Base-by-base conservation (phyloP, 2,888 invertebrate genomes). In the Dicyrtomina minuta region DNA sequence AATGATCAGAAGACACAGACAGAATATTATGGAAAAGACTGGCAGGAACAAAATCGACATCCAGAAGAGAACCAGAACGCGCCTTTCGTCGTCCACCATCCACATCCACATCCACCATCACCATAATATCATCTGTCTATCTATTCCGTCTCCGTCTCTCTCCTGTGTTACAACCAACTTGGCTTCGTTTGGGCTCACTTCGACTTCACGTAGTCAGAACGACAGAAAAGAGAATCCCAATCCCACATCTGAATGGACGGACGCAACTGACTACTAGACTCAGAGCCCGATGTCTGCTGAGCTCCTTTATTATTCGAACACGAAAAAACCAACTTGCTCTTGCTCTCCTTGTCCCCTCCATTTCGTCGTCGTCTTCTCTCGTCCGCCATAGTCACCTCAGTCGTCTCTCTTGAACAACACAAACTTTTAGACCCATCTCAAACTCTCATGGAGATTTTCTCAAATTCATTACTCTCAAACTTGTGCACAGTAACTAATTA, bases 401-500 rank as follows among this genome's bases (percentile, higher is more conserved):
- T 46, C 46, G 46, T 46, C 46, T 46, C 46, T 46, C 46, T 46
- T 46, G 5, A 17, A 12, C 46, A n/a, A 46, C 20, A 12, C 46
- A 46, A 12, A 46, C n/a, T n/a, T n/a, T n/a, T n/a, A n/a, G n/a
- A 12, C 46, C 20, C 46, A 12, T 46, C 20, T n/a, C n/a, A n/a
- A n/a, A n/a, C n/a, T n/a, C n/a, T 46, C 20, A 46, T 58, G 58
- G 58, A 33, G 33, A 22, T 39, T 58, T 39, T 58, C 41, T 39
- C 41, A 15, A 55, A 55, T 24, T 10, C 24, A 55, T n/a, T n/a
- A 33, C 8, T 33, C 33, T 33, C 33, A 33, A 33, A 33, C 33
- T 33, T 8, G n/a, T n/a, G n/a, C n/a, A n/a, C 46, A 55, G 13
- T 55, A 17, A 26, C 15, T n/a, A 15, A 15, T 17, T 46, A 17